Evolutionary conservation across 30 jellyfish, hydroid and myxozoan species (phyloP).

Genomic region (Turritopsis dohrnii): DNA sequence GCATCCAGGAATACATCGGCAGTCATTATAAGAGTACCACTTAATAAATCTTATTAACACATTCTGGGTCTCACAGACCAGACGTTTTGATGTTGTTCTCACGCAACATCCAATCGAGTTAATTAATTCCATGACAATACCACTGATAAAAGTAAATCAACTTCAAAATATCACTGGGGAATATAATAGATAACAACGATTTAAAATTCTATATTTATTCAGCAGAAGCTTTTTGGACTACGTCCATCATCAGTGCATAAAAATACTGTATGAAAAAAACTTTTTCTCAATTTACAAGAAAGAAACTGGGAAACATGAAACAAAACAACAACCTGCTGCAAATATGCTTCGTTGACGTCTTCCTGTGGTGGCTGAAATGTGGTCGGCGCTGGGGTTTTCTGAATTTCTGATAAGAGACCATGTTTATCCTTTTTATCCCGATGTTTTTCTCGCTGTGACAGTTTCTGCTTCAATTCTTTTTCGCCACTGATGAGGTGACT

Average conservation of each 20-base stretch:
- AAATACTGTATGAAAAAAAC: neutral
- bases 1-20: no score
- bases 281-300: neutral
- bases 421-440: slow-evolving; percentile 5
- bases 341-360: slow-evolving; percentile 52
- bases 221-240: no score
- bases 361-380: slow-evolving; percentile 14
- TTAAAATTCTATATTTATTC: no score
- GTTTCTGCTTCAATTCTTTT: slow-evolving; percentile 44
- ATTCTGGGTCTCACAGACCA: no score
- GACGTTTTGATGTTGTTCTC: no score
- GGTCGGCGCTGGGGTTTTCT: slow-evolving; percentile 34
- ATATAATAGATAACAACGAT: no score
- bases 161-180: no score
- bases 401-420: slow-evolving; percentile 17
- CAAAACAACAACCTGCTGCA: slow-evolving; percentile 58
- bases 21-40: no score
- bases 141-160: no score
- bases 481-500: slow-evolving; percentile 83
- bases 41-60: no score
- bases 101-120: no score
- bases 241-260: neutral
- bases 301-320: neutral
- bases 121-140: no score
- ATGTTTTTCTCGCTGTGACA: slow-evolving; percentile 24